Evolutionary conservation across 2,113 vertebrate genomes (phyloP).

Genomic region (Cephalopterus ornatus): DNA sequence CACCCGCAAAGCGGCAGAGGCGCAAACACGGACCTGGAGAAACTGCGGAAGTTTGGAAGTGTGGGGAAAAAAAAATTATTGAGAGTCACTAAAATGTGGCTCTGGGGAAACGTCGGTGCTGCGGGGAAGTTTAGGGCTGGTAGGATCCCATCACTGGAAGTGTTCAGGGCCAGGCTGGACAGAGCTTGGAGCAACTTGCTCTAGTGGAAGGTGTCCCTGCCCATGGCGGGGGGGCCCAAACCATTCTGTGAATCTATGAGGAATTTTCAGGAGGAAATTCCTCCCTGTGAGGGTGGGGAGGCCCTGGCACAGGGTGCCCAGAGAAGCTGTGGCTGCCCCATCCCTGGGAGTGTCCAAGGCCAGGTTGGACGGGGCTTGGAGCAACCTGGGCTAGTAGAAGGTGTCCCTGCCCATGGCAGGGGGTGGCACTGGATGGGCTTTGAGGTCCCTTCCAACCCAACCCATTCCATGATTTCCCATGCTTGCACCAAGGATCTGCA

Average conservation of each 20-base stretch:
- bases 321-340: neutral
- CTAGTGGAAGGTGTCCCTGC: neutral
- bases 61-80: neutral
- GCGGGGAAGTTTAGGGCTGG: neutral
- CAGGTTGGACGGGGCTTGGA: neutral
- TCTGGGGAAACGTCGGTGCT: neutral
- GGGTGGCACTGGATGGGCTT: neutral
- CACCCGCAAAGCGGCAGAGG: accelerated
- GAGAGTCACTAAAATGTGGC: accelerated
- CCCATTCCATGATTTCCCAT: neutral
- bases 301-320: neutral
- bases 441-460: neutral
- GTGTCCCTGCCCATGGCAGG: neutral
- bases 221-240: neutral
- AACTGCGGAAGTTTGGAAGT: accelerated
- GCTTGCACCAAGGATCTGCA: neutral
- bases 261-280: neutral
- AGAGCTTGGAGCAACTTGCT: neutral
- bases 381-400: neutral
- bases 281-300: neutral
- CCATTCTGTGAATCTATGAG: neutral
- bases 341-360: neutral
- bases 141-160: neutral
- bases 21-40: accelerated
- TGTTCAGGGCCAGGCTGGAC: neutral